Evolutionary conservation across 35 echinoderm and acorn worm genomes (phyloP), one percentile per base, ranked within the genome.

Genomic region (Apostichopus californicus): DNA sequence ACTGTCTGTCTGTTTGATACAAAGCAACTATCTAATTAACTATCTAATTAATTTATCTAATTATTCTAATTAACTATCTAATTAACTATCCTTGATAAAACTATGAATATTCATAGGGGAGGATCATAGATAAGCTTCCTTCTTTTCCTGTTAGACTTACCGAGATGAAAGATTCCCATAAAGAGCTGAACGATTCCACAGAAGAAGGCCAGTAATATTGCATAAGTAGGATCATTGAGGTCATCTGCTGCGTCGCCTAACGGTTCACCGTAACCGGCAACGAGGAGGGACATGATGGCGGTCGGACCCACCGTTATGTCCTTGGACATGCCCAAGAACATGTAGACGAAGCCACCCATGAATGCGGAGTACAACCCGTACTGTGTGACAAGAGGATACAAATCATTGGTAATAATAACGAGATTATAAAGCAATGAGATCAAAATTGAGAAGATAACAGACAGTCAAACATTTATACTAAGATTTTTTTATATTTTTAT

Each of bases 261-360:
- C 21, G 95, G 91, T 53, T 34, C 91, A 9, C 96, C 96, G 73
- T 95, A 98, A 26, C 92, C 92, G 9, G 90, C 85, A 1, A 98
- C 94, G 57, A 98, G 73, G 22, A 98, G 90, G 7, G 96, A 98
- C 96, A 98, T 96, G 20, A 98, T 95, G 79, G 96, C 96, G 9
- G 96, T 98, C 24, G 96, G 96, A 5, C 96, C 96, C 8, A 98
- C 85, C 0, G 92, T 90, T 23, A 98, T 93, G 56, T 98, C 96
- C 59, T 95, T 95, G 21, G 96, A 94, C 93, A 94, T 98, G 8
- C 96, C 96, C 18, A 98, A 77, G 55, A 98, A 57, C 24, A 90
- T 86, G 83, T 98, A 98, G 73, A 98, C 88, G 68, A 96, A 95
- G 8, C 94, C 78, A 60, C 96, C 96, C 92, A 98, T 94, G 52